Evolutionary conservation across 2,113 vertebrate genomes (phyloP), one percentile per base, ranked within the genome.

Genomic region (Pelusios castaneus): DNA sequence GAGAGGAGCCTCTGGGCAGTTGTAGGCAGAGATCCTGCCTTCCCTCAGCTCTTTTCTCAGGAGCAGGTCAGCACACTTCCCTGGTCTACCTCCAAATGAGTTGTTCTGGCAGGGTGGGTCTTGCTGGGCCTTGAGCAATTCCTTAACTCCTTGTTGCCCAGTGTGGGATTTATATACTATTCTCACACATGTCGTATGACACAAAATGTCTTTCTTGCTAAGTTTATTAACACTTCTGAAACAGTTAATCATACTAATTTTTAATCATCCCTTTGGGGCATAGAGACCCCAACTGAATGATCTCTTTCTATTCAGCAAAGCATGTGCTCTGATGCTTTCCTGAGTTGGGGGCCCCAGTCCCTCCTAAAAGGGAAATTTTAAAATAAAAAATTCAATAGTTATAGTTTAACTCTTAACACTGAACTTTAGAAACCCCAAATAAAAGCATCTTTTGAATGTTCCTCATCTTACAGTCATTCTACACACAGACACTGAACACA

Each of bases 161-260:
- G 17, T n/a, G 60, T 67, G 34, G n/a, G 60, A 34, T 70, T 70
- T 70, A 17, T 70, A 70, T 38, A 70, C 63, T 19, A 17, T n/a
- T n/a, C n/a, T 70, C 77, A 79, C 89, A 92, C 19, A 43, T 97
- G 94, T 96, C 56, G 85, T 93, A 55, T 86, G 81, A 4, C 82
- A 94, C 95, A 95, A 91, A 92, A 60, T 14, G 70, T 80, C 80
- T 96, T 97, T 96, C 87, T 88, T 94, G 87, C 9, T 56, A 52
- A 92, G 38, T 13, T 92, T 84, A 75, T 94, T 88, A n/a, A 21
- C 67, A 41, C 56, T 96, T 96, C 86, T 95, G 83, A 93, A 96
- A 95, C 6, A 67, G 90, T 95, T 93, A 85, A 73, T 63, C 83
- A 93, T 89, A 79, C 54, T 91, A 88, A 81, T 31, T 94, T 96